phyloP scores from a whole-genome alignment of 2,888 invertebrate genomes.

The Andricus quercusramuli region DNA sequence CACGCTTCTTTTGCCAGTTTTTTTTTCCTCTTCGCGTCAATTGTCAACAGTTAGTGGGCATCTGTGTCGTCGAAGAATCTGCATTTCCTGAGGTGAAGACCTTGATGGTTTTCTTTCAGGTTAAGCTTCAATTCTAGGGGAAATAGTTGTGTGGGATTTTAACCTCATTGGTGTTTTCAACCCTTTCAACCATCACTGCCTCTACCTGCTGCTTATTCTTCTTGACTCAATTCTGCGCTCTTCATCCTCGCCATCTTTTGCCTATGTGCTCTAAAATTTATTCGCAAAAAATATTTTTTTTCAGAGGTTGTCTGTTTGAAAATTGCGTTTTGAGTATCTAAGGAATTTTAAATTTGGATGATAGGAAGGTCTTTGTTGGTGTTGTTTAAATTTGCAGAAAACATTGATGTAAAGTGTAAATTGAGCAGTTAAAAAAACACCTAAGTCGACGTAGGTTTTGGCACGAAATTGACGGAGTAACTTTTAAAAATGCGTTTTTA shows the following conservation, averaged over 20 bases:
- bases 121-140: background rate
- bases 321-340: background rate
- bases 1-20: slow-evolving; percentile 48
- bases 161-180: slow-evolving; percentile 16
- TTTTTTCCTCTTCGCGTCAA: slow-evolving; percentile 10
- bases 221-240: slow-evolving; percentile 25
- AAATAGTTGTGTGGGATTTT: background rate
- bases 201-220: slow-evolving; percentile 13
- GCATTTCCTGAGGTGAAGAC: background rate
- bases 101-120: background rate
- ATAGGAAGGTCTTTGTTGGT: background rate
- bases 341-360: background rate
- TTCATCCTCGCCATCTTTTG: slow-evolving; percentile 33
- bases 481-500: too few species aligned
- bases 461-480: too few species aligned
- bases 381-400: background rate
- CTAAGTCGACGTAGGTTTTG: too few species aligned
- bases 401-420: background rate
- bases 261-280: background rate
- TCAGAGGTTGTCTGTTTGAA: background rate
- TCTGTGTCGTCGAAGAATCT: background rate
- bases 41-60: slow-evolving; percentile 25
- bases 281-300: background rate
- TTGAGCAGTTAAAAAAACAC: background rate
- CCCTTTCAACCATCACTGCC: background rate